Conservation (phyloP, 2,113 vertebrate species). For the Labrus mixtus region DNA sequence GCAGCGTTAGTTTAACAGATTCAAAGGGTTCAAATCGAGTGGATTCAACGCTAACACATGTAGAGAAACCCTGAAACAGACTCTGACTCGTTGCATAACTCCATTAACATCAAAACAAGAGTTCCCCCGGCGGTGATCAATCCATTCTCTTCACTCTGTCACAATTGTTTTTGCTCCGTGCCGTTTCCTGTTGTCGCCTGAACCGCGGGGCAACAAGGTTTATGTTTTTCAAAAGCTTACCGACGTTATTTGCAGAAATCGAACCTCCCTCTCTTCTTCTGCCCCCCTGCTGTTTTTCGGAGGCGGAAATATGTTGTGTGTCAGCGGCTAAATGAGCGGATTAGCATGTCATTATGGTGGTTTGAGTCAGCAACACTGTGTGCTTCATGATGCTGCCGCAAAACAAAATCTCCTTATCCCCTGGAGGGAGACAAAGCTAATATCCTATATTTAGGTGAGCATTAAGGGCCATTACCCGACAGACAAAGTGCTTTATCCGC, state of each 20-base stretch:
- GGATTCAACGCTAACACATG: not conserved
- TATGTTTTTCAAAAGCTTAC: not conserved
- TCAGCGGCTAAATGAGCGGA: slow-evolving; percentile 71
- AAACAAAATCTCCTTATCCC: slow-evolving; percentile 68
- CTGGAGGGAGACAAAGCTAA: slow-evolving; percentile 54
- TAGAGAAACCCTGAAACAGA: not conserved
- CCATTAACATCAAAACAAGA: not conserved
- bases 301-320: slow-evolving; percentile 37
- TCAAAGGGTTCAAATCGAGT: too few species aligned
- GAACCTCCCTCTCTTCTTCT: not conserved
- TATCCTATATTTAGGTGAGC: slow-evolving; percentile 70
- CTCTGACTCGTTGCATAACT: not conserved
- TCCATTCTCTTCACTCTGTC: not conserved
- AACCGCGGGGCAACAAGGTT: not conserved
- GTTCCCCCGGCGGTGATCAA: not conserved
- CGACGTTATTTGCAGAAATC: not conserved
- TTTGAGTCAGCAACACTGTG: slow-evolving; percentile 65
- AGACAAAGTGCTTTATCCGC: slow-evolving; percentile 42
- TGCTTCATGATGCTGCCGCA: slow-evolving; percentile 47
- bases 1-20: too few species aligned
- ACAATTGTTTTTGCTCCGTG: not conserved
- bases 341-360: slow-evolving; percentile 74
- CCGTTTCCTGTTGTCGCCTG: too few species aligned
- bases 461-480: slow-evolving; percentile 66
- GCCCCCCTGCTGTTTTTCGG: slow-evolving; percentile 28